Base-by-base conservation (phyloP, 2,797 vertebrate genomes). In the Halcyon badia region DNA sequence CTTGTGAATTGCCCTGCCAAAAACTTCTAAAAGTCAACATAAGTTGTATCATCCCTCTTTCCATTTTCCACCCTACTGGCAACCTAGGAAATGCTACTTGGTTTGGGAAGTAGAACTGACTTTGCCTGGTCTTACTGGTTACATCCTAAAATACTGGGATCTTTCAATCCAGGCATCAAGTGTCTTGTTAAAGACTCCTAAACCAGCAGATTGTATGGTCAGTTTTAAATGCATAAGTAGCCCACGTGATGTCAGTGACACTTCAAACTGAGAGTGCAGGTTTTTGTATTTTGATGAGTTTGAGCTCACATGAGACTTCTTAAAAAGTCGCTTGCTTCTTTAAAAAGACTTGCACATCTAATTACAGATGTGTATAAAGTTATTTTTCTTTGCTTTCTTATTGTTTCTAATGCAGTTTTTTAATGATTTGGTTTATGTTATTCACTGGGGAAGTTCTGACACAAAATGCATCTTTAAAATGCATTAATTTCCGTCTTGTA, bases 1-100 rank as follows among this genome's bases (percentile, higher is more conserved):
- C 96, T 97, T 90, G 44, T 51, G 90, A 95, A 91, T 62, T 82
- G 31, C 78, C 57, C 52, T 93, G 90, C 90, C 95, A 96, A 83
- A 90, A 93, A 93, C 78, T 96, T 94, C 57, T 72, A 84, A 52
- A 96, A 97, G 81, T 90, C 75, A 82, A 73, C 33, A 35, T 93
- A 77, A 93, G 93, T 96, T 57, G 11, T 87, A 51, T 85, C 31
- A 30, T 39, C 83, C 64, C 0, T 0, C 60, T 88, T 91, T 86
- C 49, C 44, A 64, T 95, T 84, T 90, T 89, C 88, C 39, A 92
- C 39, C 76, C 22, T 78, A 22, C 60, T 88, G 83, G 62, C 52
- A 69, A 66, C 61, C 33, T 56, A 31, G 81, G 30, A 95, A 92
- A 85, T n/a, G 35, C 44, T 83, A 2, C 80, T 72, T 66, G 70